Evolutionary conservation across 2,797 vertebrate species (phyloP).

Genomic region (Tenualosa ilisha): DNA sequence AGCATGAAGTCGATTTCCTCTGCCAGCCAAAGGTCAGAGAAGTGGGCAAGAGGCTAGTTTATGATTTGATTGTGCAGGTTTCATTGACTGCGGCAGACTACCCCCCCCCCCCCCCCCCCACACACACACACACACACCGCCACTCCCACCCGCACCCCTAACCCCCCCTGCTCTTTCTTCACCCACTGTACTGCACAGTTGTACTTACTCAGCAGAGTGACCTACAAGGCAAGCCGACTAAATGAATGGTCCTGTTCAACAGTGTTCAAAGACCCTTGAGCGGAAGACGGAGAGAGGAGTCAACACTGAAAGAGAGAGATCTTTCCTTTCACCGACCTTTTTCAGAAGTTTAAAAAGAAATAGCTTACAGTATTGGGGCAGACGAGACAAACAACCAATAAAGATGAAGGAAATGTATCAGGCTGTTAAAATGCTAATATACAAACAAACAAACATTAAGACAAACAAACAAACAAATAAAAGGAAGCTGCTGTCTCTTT

Average conservation of each 20-base stretch:
- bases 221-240: not conserved
- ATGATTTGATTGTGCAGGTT: conserved; percentile 13
- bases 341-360: not conserved
- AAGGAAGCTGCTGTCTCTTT: not conserved
- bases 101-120: not conserved
- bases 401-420: not conserved
- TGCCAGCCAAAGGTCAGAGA: conserved; percentile 2
- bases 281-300: not conserved
- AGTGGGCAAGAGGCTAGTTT: conserved; percentile 4
- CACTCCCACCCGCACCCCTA: not conserved
- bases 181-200: not conserved
- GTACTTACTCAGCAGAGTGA: not conserved
- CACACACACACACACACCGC: too few relatives aligned
- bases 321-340: conserved; percentile 33
- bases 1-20: conserved; percentile 19
- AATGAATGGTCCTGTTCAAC: not conserved
- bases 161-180: too few relatives aligned
- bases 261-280: not conserved
- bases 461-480: not conserved
- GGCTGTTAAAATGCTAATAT: not conserved
- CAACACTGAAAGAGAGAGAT: not conserved
- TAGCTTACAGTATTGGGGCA: not conserved
- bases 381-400: not conserved
- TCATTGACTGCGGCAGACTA: not conserved
- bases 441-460: not conserved